Conservation (phyloP, 2,113 vertebrate species). For the Melanotaenia duboulayi region DNA sequence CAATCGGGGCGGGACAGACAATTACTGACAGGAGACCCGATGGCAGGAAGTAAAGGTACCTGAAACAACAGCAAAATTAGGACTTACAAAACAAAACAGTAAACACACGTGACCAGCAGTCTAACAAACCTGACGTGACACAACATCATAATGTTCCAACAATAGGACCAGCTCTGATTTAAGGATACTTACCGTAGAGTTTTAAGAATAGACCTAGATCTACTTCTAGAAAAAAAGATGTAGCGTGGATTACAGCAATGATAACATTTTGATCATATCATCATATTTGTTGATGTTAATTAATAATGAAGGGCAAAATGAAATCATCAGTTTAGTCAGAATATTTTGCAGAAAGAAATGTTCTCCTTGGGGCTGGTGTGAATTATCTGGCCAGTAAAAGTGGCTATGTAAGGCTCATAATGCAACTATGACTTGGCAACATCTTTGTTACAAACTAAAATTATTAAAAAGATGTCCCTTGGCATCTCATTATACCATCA, state of each 20-base stretch:
- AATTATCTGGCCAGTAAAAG: constrained; percentile 73
- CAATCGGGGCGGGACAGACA: no score
- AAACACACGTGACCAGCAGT: no score
- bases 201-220: background rate
- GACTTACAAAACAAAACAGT: no score
- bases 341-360: constrained; percentile 54
- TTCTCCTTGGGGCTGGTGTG: constrained; percentile 71
- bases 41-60: no score
- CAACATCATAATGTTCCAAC: no score
- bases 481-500: constrained; percentile 84
- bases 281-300: constrained; percentile 66
- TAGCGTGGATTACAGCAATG: background rate
- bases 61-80: no score
- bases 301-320: constrained; percentile 67
- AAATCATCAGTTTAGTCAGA: constrained; percentile 81
- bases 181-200: no score
- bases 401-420: constrained; percentile 64
- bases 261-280: constrained; percentile 15
- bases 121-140: no score
- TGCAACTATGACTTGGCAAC: constrained; percentile 76
- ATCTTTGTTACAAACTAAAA: constrained; percentile 82
- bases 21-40: no score
- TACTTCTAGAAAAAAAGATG: background rate
- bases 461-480: constrained; percentile 83
- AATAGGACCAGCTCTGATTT: no score